Percentiles rank a stretch among this genome's conserved stretches.
phyloP scores from a whole-genome alignment of 2,113 vertebrate genomes.

The Oncorhynchus tshawytscha region DNA sequence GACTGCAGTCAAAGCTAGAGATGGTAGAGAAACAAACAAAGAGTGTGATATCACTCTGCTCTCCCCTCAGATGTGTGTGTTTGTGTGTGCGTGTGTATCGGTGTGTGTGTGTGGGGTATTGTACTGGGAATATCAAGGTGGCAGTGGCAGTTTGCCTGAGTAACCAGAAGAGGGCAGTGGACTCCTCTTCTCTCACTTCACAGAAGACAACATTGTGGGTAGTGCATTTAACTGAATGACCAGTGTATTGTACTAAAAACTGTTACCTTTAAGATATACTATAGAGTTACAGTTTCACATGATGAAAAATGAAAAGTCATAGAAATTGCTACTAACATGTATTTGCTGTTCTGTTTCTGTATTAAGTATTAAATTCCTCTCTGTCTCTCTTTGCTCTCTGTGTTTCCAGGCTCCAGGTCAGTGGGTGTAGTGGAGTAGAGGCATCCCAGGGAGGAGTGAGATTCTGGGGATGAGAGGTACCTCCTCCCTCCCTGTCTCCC shows the following conservation, averaged over 20 bases:
- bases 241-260: background rate
- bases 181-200: background rate
- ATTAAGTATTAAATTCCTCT: background rate
- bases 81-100: background rate
- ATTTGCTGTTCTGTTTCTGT: background rate
- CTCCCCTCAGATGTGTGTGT: background rate
- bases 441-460: conserved; percentile 14
- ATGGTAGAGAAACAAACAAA: too few relatives aligned
- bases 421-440: background rate
- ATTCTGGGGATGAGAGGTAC: conserved; percentile 57
- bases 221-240: too few relatives aligned
- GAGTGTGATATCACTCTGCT: too few relatives aligned
- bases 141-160: background rate
- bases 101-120: background rate
- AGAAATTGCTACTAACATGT: background rate
- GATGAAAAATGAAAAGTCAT: background rate
- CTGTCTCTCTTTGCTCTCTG: background rate
- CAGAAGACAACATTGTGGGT: too few relatives aligned
- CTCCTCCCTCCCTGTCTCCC: conserved; percentile 29
- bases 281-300: background rate
- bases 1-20: too few relatives aligned
- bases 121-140: background rate
- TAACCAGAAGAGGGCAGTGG: conserved; percentile 42
- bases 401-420: conserved; percentile 16
- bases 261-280: background rate